phyloP scores from a whole-genome alignment of 2,888 invertebrate genomes.

The Aphodius sticticus region DNA sequence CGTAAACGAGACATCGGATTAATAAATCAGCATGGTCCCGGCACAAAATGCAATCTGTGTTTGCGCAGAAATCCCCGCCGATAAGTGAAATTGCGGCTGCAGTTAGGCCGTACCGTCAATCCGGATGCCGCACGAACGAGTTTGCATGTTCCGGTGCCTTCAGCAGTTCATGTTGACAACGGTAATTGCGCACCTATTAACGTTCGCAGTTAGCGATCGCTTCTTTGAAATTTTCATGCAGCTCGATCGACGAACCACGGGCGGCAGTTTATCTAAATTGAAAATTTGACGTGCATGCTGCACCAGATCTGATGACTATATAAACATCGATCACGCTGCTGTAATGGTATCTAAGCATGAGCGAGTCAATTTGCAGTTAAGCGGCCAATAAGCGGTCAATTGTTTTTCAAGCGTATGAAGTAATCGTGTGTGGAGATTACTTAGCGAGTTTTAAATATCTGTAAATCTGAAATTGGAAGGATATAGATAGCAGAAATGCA shows the following conservation, averaged over 20 bases:
- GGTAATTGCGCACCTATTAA: not conserved
- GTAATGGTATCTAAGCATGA: not conserved
- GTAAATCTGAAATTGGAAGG: no score
- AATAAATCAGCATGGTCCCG: not conserved
- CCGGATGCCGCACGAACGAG: not conserved
- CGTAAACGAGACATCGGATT: not conserved
- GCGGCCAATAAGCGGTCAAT: not conserved
- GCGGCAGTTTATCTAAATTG: not conserved
- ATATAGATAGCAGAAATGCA: no score
- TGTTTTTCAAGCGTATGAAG: not conserved
- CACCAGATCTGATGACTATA: not conserved
- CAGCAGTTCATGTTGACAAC: not conserved
- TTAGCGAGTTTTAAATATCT: no score
- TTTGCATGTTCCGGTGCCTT: slow-evolving; percentile 4
- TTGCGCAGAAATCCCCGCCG: not conserved
- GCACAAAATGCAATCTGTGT: not conserved
- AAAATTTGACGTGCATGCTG: not conserved
- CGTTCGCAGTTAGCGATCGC: not conserved
- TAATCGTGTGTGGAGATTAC: no score
- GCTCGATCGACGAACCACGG: not conserved
- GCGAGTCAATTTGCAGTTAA: not conserved
- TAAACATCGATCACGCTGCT: not conserved
- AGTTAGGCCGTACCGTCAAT: not conserved
- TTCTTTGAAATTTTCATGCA: not conserved
- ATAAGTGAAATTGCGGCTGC: not conserved